phyloP scores from a whole-genome alignment of 2,113 vertebrate species.

The Sporophila hypoxantha region DNA sequence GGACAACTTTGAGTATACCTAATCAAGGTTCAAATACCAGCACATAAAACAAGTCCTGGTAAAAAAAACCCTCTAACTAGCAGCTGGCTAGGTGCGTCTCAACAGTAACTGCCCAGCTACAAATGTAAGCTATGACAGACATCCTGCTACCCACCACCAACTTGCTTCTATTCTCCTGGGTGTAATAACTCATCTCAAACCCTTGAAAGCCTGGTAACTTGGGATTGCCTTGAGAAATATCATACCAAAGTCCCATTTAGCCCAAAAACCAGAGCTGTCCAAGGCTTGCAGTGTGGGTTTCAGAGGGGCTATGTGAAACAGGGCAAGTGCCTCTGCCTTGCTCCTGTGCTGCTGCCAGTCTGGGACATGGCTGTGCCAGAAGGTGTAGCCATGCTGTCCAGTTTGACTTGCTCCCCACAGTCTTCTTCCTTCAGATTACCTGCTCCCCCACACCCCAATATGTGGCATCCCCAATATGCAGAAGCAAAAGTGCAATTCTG shows the following conservation, averaged over 20 bases:
- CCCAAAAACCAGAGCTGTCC: neutral
- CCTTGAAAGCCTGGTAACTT: neutral
- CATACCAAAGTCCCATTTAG: neutral
- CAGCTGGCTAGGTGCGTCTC: neutral
- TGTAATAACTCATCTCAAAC: neutral
- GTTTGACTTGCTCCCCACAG: neutral
- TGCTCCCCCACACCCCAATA: fast-evolving
- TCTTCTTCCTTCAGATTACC: neutral
- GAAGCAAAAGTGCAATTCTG: neutral
- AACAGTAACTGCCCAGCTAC: neutral
- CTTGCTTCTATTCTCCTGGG: neutral
- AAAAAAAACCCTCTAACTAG: neutral
- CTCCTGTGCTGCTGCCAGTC: neutral
- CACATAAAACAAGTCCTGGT: neutral
- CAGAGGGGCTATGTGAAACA: fast-evolving
- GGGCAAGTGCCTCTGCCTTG: neutral
- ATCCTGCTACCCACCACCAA: neutral
- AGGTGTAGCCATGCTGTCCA: fast-evolving
- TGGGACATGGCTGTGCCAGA: neutral
- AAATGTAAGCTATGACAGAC: neutral
- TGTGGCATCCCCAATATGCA: neutral
- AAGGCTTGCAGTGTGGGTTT: neutral
- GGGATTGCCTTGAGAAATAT: neutral
- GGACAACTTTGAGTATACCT: neutral
- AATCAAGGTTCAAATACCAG: neutral